These are phyloP conservation scores for Ptilonorhynchus violaceus DNA, from an alignment of 2,113 vertebrate genomes.

Conservation along the genomic window DNA sequence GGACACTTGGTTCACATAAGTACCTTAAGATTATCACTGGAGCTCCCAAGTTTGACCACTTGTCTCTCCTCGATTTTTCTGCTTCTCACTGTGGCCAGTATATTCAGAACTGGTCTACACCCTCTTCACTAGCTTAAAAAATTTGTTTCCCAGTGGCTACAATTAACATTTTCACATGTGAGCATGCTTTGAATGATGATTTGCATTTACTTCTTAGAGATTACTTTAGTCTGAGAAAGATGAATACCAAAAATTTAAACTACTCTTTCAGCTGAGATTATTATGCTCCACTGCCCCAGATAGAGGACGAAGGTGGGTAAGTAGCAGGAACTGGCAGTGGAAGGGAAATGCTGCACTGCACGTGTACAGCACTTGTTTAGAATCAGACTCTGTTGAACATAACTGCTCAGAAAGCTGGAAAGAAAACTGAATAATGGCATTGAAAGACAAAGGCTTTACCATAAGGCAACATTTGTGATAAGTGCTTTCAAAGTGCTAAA, in stretches of 20 bases:
- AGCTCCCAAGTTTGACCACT: neutral
- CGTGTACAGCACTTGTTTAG: neutral
- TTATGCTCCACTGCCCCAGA: neutral
- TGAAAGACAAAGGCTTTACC: neutral
- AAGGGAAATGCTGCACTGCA: neutral
- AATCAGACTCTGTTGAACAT: neutral
- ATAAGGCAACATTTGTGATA: neutral
- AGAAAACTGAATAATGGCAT: neutral
- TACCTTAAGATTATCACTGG: neutral
- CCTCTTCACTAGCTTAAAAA: neutral
- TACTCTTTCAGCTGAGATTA: neutral
- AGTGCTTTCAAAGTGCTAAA: neutral
- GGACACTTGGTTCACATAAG: neutral
- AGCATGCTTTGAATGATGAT: neutral
- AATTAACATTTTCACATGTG: neutral
- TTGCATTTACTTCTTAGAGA: neutral
- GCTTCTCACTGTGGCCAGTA: neutral
- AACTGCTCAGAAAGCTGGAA: neutral
- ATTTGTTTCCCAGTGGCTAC: neutral
- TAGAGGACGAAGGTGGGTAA: neutral
- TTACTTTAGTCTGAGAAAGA: neutral
- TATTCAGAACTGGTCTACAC: neutral
- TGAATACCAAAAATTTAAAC: neutral
- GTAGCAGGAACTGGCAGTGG: neutral
- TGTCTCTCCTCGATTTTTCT: fast-evolving